Percentiles rank a stretch among this genome's conserved stretches.
These are phyloP conservation scores for Nestor notabilis DNA, from an alignment of 2,113 vertebrate species.

Conservation along the genomic window DNA sequence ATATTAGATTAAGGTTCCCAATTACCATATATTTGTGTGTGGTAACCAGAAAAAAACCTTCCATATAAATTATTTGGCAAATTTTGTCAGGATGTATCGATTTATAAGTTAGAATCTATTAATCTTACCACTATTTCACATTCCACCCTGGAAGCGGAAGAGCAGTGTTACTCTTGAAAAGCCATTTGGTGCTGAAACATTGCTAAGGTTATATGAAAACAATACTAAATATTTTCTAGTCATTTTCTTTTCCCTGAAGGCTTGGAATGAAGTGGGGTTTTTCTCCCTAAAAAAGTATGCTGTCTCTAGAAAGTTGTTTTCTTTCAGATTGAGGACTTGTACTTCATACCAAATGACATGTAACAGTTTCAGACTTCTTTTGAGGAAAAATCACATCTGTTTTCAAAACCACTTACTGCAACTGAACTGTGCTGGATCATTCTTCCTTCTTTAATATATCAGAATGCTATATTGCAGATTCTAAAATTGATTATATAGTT, in stretches of 20 bases:
- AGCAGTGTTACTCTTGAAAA: slow-evolving; percentile 7
- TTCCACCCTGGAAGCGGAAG: too few relatives aligned
- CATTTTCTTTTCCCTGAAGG: neutral
- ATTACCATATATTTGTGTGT: neutral
- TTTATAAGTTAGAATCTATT: neutral
- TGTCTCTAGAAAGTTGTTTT: neutral
- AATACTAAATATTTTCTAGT: neutral
- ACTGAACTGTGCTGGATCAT: neutral
- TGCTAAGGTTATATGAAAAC: neutral
- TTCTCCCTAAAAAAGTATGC: neutral
- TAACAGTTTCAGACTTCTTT: neutral
- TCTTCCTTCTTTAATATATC: neutral
- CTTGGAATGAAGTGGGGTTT: accelerated
- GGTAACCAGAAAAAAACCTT: neutral
- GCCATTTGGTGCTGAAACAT: slow-evolving; percentile 11
- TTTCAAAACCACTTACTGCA: neutral
- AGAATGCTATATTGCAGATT: neutral
- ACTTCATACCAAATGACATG: neutral
- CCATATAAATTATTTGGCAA: neutral
- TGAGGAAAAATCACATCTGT: neutral
- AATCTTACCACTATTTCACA: neutral
- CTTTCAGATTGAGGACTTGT: neutral
- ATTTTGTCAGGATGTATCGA: neutral
- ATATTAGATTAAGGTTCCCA: neutral
- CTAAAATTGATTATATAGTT: neutral